These are phyloP conservation scores for Periophthalmus magnuspinnatus DNA, from an alignment of 2,797 vertebrate genomes.

Conservation along the genomic window DNA sequence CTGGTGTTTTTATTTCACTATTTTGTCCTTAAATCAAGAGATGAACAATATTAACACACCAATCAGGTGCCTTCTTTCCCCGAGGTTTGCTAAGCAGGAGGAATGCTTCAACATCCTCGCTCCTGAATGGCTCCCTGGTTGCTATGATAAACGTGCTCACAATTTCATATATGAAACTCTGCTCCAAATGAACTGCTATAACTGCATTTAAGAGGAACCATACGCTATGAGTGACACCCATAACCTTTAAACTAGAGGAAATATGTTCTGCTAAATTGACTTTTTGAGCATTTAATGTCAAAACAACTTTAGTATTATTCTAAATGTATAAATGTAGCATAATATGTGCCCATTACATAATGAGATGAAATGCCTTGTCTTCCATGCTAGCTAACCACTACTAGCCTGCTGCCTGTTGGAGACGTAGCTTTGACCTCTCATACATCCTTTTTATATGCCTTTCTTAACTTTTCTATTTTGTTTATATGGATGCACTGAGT, in stretches of 20 bases:
- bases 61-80: too few species aligned
- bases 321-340: background rate
- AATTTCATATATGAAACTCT: too few species aligned
- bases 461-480: conserved; percentile 51
- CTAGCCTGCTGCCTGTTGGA: background rate
- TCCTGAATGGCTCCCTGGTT: too few species aligned
- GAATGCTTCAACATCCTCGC: too few species aligned
- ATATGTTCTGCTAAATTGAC: background rate
- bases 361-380: background rate
- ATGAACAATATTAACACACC: too few species aligned
- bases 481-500: conserved; percentile 25
- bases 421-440: conserved; percentile 17
- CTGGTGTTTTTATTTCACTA: too few species aligned
- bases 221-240: too few species aligned
- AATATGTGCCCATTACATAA: background rate
- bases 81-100: too few species aligned
- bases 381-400: background rate
- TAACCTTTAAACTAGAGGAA: background rate
- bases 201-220: too few species aligned
- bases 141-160: too few species aligned
- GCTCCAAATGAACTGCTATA: too few species aligned
- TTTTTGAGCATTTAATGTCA: background rate
- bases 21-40: too few species aligned
- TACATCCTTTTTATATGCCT: conserved; percentile 35
- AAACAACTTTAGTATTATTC: background rate